A percentile compares a stretch with the other conserved stretches of the same genome.
phyloP scores from a whole-genome alignment of 1,140 invertebrate genomes.

The Kradibia gibbosae region DNA sequence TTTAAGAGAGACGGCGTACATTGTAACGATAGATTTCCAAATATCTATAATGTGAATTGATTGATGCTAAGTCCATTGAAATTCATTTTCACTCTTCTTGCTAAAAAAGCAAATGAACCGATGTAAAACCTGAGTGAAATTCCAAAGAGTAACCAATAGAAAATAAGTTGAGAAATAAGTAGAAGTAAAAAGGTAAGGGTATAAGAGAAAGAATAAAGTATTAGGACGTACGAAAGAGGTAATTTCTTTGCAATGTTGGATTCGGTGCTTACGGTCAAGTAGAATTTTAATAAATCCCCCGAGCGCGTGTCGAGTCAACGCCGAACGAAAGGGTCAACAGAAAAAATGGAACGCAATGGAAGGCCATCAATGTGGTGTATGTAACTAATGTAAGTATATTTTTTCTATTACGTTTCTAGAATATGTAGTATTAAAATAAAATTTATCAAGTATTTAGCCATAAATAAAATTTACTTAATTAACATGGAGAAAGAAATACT shows the following conservation, averaged over 20 bases:
- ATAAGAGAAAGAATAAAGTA: background rate
- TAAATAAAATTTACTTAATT: no score
- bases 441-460: no score
- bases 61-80: background rate
- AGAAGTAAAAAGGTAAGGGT: background rate
- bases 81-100: conserved; percentile 6
- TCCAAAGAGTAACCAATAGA: background rate
- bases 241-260: conserved; percentile 23
- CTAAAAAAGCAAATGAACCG: conserved; percentile 1
- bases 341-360: conserved; percentile 15
- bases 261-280: conserved; percentile 23
- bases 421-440: background rate
- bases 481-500: no score
- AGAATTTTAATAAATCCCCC: conserved; percentile 46
- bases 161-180: background rate
- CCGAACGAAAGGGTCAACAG: background rate
- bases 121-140: conserved; percentile 12
- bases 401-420: background rate
- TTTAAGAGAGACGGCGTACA: background rate
- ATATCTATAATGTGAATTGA: background rate
- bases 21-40: background rate
- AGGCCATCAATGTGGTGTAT: background rate
- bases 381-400: conserved; percentile 16
- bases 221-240: conserved; percentile 19
- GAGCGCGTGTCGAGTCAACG: conserved; percentile 2